Evolutionary conservation across 1,140 invertebrate genomes (phyloP), one percentile per base, ranked within the genome.

Genomic region (Drosophila subobscura): DNA sequence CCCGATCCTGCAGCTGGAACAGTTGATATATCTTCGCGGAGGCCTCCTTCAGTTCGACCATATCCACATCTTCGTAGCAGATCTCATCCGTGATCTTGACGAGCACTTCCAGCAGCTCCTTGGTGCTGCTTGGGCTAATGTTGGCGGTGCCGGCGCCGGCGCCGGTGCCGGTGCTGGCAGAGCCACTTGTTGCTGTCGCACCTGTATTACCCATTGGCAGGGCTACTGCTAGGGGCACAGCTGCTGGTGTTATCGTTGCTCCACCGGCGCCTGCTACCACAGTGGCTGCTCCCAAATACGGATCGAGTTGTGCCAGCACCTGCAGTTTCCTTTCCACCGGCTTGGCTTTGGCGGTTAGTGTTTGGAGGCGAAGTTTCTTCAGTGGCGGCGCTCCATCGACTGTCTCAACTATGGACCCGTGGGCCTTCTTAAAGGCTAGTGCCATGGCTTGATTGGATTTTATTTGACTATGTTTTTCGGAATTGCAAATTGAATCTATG

Each of bases 41-140:
- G 2, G 72, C 65, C 29, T 91, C 90, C 12, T 90, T 80, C 0
- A 90, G 47, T 58, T 91, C 86, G 0, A 61, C 46, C 16, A 89
- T 41, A 5, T 77, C 72, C 33, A 84, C 77, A 56, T 85, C 79
- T 10, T 91, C 75, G 27, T 90, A 83, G 7, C 25, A 46, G 22
- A 91, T 78, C 51, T 91, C 89, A 25, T 91, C 90, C 3, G 89
- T 80, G 10, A 91, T 91, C 25, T 91, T 91, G 0, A 91, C 90
- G 4, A 91, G 53, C 3, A 90, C 58, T 12, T 91, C 90, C 0
- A 91, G 72, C 23, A 91, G 60, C 14, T 91, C 90, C 25, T 84
- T 77, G 3, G 64, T 55, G 12, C 20, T 71, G 33, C 10, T 37
- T 37, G 33, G 33, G 10, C 33, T 7, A 12, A 37, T 37, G 33